Base-by-base conservation (phyloP, 2,797 vertebrate genomes). In the Lerista edwardsae region DNA sequence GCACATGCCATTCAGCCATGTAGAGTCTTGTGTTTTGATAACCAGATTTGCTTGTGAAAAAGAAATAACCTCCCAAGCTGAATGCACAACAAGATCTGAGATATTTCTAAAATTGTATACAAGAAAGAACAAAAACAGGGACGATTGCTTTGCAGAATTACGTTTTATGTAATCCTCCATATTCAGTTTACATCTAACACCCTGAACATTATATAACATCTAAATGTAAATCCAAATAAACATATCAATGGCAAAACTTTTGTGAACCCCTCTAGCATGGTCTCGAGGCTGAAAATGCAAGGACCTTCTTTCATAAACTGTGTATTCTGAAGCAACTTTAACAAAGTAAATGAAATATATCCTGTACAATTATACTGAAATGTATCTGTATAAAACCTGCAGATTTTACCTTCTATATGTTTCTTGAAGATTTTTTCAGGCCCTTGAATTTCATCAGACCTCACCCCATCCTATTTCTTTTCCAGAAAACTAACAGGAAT, bases 1-100 rank as follows among this genome's bases (percentile, higher is more conserved):
- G 75, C 82, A 75, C 76, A 73, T 79, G 71, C 88, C 91, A 88
- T 88, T 89, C 78, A 92, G 90, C 87, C 90, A 88, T 25, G 82
- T 84, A 91, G 92, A 93, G 92, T 84, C 75, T 76, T 55, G 78
- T 82, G 78, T 90, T 92, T 91, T 89, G 91, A 93, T 92, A 91
- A 90, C 77, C 34, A 87, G 91, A 88, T 92, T 86, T 84, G 85
- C 80, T 57, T 85, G 57, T 80, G 62, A 80, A 80, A n/a, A 8
- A n/a, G 71, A 84, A 65, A 86, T 87, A 65, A 88, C 83, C 85
- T 64, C 62, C n/a, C 25, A 83, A 86, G 9, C 29, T 84, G 51
- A 79, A 84, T 87, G 69, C 88, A 90, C 3, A 61, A 69, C 69
- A 31, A 71, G 57, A 77, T 85, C 61, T 68, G 68, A 61, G 9